Evolutionary conservation across 2,797 vertebrate species (phyloP).

Genomic region (Microtus agrestis): DNA sequence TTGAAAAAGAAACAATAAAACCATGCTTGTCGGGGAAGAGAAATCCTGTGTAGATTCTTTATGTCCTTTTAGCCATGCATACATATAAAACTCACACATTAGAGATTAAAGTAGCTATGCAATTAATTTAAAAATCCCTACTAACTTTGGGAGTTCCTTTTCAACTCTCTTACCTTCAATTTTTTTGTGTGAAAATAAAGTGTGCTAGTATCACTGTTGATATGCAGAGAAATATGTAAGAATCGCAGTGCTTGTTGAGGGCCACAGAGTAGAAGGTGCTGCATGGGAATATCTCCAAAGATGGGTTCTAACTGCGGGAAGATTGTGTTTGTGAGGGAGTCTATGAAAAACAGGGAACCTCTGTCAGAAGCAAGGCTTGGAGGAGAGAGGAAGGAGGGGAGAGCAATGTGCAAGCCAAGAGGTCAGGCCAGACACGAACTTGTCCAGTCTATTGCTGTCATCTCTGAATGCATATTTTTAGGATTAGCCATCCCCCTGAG

Average conservation of each 20-base stretch:
- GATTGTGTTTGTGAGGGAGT: not conserved
- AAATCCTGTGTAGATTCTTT: conserved; percentile 18
- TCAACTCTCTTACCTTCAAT: not conserved
- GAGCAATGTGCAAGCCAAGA: conserved; percentile 54
- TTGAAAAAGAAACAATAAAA: conserved; percentile 53
- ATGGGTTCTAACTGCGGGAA: not conserved
- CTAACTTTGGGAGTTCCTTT: not conserved
- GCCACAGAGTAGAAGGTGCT: not conserved
- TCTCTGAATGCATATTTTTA: conserved; percentile 10
- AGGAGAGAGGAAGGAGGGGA: not conserved
- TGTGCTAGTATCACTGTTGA: not conserved
- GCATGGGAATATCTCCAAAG: not conserved
- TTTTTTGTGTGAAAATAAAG: conserved; percentile 24
- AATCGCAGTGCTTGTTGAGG: conserved; percentile 2
- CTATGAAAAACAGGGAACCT: not conserved
- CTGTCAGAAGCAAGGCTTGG: not conserved
- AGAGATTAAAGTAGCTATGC: conserved; percentile 55
- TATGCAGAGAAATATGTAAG: not conserved
- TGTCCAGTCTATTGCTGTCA: conserved; percentile 68
- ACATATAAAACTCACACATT: not conserved
- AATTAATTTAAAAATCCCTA: not conserved
- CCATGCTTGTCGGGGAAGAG: conserved; percentile 45
- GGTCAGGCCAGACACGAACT: not conserved
- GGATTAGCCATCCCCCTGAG: not conserved
- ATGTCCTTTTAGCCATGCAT: not conserved